Base-by-base conservation (phyloP, 2,797 vertebrate genomes). In the Rallus crepitans region DNA sequence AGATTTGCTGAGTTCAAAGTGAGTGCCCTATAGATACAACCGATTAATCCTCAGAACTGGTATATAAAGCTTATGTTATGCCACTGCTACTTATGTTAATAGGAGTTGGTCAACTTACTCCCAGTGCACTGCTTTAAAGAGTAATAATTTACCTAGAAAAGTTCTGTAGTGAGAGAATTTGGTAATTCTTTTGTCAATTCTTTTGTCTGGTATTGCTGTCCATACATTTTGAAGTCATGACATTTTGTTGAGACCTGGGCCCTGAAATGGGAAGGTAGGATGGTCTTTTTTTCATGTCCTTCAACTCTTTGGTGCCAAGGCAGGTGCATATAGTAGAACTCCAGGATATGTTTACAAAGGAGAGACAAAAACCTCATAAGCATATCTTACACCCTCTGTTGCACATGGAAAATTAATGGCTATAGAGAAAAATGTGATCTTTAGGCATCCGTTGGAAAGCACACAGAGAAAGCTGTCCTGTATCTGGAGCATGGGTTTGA, bases 91-190 rank as follows among this genome's bases (percentile, higher is more conserved):
- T 92, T 52, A 81, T 75, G 84, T 88, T 96, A 97, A 96, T 85
- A 86, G 93, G 48, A 97, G 90, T 91, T 92, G 47, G 95, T 64
- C 76, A 90, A 78, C 94, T 94, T 94, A 91, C 93, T 95, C 79
- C 78, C 82, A 87, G 91, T 75, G 53, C 52, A 57, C 70, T 88
- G 77, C 63, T 95, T 96, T 94, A 87, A 97, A 94, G 75, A 90
- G 77, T 78, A 93, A 91, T 96, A 93, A 96, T 92, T 96, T 93
- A 94, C 42, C 27, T 50, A 79, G 90, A 84, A 73, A 91, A 94
- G 83, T 85, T 84, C 78, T 40, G 31, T 82, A 87, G 87, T 82
- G 56, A 90, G 40, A 70, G 45, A 77, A 87, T 61, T 93, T 94
- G 87, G 89, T 79, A 90, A 76, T 90, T 88, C 73, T 87, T 84